phyloP scores from a whole-genome alignment of 2,888 invertebrate species.

The Shargacucullia verbasci region DNA sequence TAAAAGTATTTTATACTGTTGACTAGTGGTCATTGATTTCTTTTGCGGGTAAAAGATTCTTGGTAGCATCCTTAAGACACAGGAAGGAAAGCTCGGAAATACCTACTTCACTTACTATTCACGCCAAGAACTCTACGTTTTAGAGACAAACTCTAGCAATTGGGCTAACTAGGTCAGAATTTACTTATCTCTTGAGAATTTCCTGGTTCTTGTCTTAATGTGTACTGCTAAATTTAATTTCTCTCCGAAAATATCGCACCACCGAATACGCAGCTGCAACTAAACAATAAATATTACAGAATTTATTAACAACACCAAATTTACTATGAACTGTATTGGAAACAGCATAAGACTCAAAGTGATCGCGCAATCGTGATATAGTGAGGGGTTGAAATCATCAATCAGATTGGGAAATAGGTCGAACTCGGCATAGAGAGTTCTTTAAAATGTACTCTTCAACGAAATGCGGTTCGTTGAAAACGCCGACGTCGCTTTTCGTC shows the following conservation, averaged over 20 bases:
- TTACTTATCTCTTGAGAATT: conserved; percentile 58
- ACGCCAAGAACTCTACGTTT: conserved; percentile 50
- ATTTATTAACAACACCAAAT: conserved; percentile 22
- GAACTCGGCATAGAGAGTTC: conserved; percentile 65
- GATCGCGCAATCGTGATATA: conserved; percentile 58
- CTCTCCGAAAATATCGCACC: conserved; percentile 43
- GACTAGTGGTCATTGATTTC: too few relatives aligned
- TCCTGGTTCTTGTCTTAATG: conserved; percentile 54
- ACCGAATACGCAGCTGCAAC: conserved; percentile 44
- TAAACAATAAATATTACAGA: conserved; percentile 24
- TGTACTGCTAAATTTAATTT: conserved; percentile 54
- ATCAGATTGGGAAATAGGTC: conserved; percentile 77
- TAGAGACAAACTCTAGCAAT: conserved; percentile 60
- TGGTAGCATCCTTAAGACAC: conserved; percentile 38
- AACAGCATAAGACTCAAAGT: conserved; percentile 49
- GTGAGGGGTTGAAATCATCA: conserved; percentile 72
- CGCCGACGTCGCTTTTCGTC: conserved; percentile 30
- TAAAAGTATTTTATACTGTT: conserved; percentile 17
- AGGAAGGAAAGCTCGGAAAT: conserved; percentile 53
- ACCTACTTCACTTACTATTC: conserved; percentile 55
- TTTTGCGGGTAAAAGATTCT: conserved; percentile 33
- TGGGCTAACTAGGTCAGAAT: conserved; percentile 61
- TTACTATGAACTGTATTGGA: conserved; percentile 38
- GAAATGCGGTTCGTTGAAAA: conserved; percentile 67
- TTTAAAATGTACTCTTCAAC: conserved; percentile 65